These are phyloP conservation scores for Nesogale talazaci DNA, from an alignment of 2,113 vertebrate genomes.

Conservation along the genomic window DNA sequence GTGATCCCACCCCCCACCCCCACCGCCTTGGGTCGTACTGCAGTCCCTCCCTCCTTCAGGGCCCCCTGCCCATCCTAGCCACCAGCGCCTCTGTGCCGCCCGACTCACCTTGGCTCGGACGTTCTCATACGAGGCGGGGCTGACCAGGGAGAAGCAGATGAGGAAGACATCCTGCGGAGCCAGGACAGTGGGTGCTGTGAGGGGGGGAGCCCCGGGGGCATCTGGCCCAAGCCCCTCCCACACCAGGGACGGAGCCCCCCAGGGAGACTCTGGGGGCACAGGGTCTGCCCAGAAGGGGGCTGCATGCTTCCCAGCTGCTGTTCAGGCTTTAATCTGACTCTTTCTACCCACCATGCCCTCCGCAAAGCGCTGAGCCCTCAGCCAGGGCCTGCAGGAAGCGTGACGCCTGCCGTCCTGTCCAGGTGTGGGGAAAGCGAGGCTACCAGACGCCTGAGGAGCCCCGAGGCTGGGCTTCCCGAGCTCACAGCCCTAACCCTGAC, in stretches of 20 bases:
- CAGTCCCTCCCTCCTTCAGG: neutral
- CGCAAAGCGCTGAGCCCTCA: neutral
- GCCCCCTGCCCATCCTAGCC: neutral
- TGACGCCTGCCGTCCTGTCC: neutral
- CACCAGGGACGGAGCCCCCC: neutral
- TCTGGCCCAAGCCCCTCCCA: neutral
- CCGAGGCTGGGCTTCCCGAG: neutral
- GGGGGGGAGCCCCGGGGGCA: neutral
- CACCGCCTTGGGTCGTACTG: neutral
- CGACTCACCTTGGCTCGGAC: constrained; percentile 90
- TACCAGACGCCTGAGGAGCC: too few relatives aligned
- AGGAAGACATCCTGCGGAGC: constrained; percentile 89
- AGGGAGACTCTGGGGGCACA: neutral
- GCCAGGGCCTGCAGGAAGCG: rapidly evolving
- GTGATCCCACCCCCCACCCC: too few relatives aligned
- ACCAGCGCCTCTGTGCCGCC: neutral
- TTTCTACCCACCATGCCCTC: too few relatives aligned
- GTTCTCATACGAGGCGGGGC: constrained; percentile 90
- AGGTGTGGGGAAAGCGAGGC: neutral
- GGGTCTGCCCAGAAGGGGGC: neutral
- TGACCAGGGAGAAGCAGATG: constrained; percentile 92
- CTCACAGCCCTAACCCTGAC: too few relatives aligned
- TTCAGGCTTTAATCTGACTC: neutral
- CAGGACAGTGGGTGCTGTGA: neutral
- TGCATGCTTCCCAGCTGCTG: neutral